phyloP scores from a whole-genome alignment of 2,888 invertebrate genomes.

The Autographa gamma region DNA sequence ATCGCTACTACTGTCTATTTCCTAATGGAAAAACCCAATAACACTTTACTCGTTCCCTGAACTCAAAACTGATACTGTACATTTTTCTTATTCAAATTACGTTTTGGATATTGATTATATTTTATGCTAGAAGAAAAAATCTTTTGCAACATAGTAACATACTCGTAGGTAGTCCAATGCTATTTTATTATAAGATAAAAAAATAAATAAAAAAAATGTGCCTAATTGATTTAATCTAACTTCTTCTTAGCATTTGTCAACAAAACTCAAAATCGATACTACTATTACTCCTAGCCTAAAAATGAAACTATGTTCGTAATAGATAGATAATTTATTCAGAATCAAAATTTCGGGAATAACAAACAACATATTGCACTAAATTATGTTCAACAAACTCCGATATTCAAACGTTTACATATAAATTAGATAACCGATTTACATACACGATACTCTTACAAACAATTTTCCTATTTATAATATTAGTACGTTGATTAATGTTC shows the following conservation, averaged over 20 bases:
- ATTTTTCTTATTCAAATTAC: background rate
- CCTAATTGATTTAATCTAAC: too few relatives aligned
- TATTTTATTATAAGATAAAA: too few relatives aligned
- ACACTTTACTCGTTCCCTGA: constrained; percentile 1
- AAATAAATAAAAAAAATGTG: too few relatives aligned
- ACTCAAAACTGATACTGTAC: background rate
- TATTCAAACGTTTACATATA: background rate
- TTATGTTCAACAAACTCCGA: background rate
- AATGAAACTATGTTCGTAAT: background rate
- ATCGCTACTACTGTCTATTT: background rate
- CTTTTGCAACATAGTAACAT: too few relatives aligned
- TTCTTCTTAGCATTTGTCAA: too few relatives aligned
- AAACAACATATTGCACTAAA: background rate
- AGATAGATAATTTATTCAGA: too few relatives aligned
- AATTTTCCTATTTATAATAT: constrained; percentile 46
- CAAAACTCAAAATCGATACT: too few relatives aligned
- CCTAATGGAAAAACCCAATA: constrained; percentile 10
- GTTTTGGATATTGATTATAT: background rate
- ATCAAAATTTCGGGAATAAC: too few relatives aligned
- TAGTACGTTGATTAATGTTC: constrained; percentile 47
- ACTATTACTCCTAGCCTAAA: background rate
- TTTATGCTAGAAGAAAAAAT: too few relatives aligned
- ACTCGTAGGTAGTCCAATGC: too few relatives aligned
- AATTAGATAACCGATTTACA: constrained; percentile 40
- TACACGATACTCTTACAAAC: constrained; percentile 35